Conservation (phyloP, 2,113 vertebrate genomes). For the Lutjanus erythropterus region DNA sequence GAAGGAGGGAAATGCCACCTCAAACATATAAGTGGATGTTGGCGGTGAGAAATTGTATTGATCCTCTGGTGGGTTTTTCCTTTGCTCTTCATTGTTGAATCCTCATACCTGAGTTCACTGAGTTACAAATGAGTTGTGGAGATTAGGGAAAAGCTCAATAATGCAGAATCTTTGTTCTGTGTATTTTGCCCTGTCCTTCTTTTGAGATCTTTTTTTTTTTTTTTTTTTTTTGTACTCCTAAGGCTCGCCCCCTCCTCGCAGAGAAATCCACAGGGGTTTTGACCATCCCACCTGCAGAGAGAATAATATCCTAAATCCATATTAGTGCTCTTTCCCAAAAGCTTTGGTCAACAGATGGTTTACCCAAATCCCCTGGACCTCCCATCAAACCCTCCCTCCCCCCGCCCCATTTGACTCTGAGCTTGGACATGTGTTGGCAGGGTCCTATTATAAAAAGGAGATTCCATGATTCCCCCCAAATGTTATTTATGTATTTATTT, state of each 20-base stretch:
- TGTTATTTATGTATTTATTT: constrained; percentile 24
- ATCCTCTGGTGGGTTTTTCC: constrained; percentile 35
- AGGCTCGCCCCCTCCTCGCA: constrained; percentile 39
- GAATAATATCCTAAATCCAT: constrained; percentile 88
- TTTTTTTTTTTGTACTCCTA: too few species aligned
- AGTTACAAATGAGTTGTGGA: constrained; percentile 58
- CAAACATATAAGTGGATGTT: constrained; percentile 25
- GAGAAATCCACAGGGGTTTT: constrained; percentile 78
- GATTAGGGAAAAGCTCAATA: constrained; percentile 62
- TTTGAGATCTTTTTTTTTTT: constrained; percentile 53
- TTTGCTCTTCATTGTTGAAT: constrained; percentile 45
- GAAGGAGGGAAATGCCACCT: constrained; percentile 18
- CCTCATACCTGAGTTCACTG: constrained; percentile 48
- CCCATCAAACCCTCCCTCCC: constrained; percentile 59
- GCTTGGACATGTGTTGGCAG: constrained; percentile 75
- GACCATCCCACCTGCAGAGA: constrained; percentile 85
- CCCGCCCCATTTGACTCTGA: constrained; percentile 65
- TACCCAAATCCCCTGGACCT: constrained; percentile 82
- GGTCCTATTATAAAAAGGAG: constrained; percentile 49
- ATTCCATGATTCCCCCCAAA: constrained; percentile 56
- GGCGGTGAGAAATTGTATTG: constrained; percentile 15
- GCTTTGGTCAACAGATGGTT: constrained; percentile 88
- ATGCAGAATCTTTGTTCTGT: constrained; percentile 66
- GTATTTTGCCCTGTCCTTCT: constrained; percentile 39
- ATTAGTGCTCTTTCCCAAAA: constrained; percentile 85